Base-by-base conservation (phyloP, 2,113 vertebrate species). In the Elaphurus davidianus region DNA sequence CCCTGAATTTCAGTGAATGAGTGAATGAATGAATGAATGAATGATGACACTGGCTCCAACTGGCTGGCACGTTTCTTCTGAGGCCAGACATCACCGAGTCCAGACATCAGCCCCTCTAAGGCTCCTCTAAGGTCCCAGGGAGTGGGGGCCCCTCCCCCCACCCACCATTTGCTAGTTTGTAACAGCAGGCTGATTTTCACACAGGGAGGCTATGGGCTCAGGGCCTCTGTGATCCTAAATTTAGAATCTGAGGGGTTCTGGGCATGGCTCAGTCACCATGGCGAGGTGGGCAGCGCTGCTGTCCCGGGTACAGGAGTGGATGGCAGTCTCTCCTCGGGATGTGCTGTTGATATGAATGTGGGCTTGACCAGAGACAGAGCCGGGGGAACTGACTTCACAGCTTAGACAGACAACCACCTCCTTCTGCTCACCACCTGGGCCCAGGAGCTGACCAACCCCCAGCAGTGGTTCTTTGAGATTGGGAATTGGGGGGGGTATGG, bases 261-360 rank as follows among this genome's bases (percentile, higher is more conserved):
- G 92, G 94, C 54, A 10, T n/a, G 86, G 83, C 43, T 36, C 36
- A 50, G 96, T 97, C 91, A 60, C 93, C 95, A 28, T 67, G 67
- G 92, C 95, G 60, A 90, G 59, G 96, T 76, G 91, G 91, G 19
- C 87, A 90, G 62, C 84, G 82, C 91, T 76, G n/a, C 86, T 67
- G 57, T 98, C 99, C 98, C 97, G 96, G 98, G 98, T 99, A 98
- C 98, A 98, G 98, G 98, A 98, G 98, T 98, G 98, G 98, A 99
- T 99, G 99, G 99, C n/a, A 83, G 99, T 99, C 99, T 99, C 99
- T 98, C 98, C 98, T 99, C 98, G 98, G 99, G 99, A 98, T 99
- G 98, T 99, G 99, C 99, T 99, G 98, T 99, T 99, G 99, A 99
- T 99, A 99, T 99, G 99, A 99, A 99, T 98, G 98, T 99, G 99